A percentile compares a stretch with the other conserved stretches of the same genome.
phyloP scores from a whole-genome alignment of 1,140 invertebrate genomes.

The Leptinotarsa defecta region DNA sequence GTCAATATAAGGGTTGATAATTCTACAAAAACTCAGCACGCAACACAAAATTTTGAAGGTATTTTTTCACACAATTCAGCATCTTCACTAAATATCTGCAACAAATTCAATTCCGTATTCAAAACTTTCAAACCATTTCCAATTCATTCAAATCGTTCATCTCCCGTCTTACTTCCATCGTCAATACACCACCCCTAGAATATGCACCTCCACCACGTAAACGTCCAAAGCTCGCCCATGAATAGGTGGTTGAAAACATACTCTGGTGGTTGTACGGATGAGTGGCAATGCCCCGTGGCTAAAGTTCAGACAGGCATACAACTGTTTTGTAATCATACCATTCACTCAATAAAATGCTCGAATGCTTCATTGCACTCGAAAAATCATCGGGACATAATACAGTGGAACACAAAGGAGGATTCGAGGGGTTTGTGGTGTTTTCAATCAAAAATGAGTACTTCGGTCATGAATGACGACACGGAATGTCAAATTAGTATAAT shows the following conservation, averaged over 20 bases:
- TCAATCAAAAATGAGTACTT: slow-evolving; percentile 9
- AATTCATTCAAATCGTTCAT: no score
- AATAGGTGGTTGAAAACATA: slow-evolving; percentile 33
- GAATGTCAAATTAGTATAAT: no score
- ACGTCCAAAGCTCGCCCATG: slow-evolving; percentile 16
- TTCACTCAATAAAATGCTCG: slow-evolving; percentile 43
- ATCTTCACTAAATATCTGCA: no score
- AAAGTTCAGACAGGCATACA: slow-evolving; percentile 42
- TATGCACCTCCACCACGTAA: no score
- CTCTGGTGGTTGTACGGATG: slow-evolving; percentile 35
- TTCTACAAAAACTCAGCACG: no score
- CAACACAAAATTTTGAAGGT: no score
- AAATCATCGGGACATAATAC: slow-evolving; percentile 27
- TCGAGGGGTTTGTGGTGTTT: slow-evolving; percentile 12
- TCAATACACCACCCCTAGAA: no score
- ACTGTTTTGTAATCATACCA: slow-evolving; percentile 46
- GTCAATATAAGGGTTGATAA: no score
- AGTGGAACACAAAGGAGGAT: slow-evolving; percentile 11
- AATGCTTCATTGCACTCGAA: slow-evolving; percentile 34
- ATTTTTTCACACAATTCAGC: no score
- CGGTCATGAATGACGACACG: neutral
- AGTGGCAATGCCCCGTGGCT: slow-evolving; percentile 43
- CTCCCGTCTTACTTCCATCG: no score
- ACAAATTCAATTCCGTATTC: no score
- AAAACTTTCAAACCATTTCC: no score